Base-by-base conservation (phyloP, 2,888 invertebrate species). In the Xiphydria camelus region DNA sequence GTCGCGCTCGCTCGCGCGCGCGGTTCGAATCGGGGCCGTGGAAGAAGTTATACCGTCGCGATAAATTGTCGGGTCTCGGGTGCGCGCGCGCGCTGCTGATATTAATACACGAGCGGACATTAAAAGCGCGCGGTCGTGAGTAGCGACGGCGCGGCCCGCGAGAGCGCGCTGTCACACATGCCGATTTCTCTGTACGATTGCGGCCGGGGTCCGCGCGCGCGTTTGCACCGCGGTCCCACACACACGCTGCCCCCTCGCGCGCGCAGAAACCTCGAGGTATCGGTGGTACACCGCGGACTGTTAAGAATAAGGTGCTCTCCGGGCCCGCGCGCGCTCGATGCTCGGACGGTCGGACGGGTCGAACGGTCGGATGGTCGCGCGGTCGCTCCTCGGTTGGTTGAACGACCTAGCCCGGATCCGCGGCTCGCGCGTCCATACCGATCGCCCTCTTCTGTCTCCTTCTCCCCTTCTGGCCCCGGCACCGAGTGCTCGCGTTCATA, bases 341-440 rank as follows among this genome's bases (percentile, higher is more conserved):
- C 29, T 29, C 29, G 44, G 48, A 52, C 53, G 56, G 56, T 51
- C 48, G 55, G 56, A 53, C 55, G 36, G 60, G 59, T 53, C 53
- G 63, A 57, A 12, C 9, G 34, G 15, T 18, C 5, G 3, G 42
- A 20, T 29, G 18, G 36, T 34, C 14, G 38, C 25, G 7, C 33
- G 33, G 17, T 25, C 12, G 33, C n/a, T 14, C 25, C 25, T 38
- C 55, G 59, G 59, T 62, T 66, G 61, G 66, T 66, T 66, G 66
- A 66, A 66, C 66, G 66, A 66, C 66, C 66, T 63, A 66, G 66
- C 66, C 66, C 66, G 66, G 66, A 66, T 66, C 66, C 66, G 55
- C 55, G n/a, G n/a, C n/a, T 53, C 55, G 55, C 56, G 63, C 63
- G 61, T 66, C 58, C 65, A 60, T 66, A 66, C 66, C 63, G 65